These are phyloP conservation scores for Amphiura filiformis DNA, from an alignment of 35 echinoderm and acorn worm genomes.

Conservation along the genomic window DNA sequence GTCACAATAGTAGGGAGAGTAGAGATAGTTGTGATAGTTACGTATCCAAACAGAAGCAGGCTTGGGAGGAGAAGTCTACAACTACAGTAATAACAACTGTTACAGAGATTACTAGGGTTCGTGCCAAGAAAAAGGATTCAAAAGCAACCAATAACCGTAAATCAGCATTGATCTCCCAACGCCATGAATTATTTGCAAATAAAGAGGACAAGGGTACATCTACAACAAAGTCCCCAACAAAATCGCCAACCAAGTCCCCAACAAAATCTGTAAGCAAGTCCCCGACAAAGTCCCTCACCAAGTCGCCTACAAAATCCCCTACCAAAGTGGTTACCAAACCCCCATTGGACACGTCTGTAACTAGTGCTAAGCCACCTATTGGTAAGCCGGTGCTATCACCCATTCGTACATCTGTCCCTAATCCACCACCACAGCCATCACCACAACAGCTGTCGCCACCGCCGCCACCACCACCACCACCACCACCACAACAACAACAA, in stretches of 20 bases:
- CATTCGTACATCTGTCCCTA: not conserved
- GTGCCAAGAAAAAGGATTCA: not conserved
- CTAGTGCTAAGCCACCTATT: not conserved
- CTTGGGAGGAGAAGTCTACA: constrained; percentile 28
- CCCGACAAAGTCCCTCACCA: not conserved
- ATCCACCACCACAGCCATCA: not conserved
- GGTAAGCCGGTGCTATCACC: not conserved
- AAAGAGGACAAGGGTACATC: not conserved
- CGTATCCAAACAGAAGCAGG: constrained; percentile 4
- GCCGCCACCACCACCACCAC: not conserved
- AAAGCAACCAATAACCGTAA: constrained; percentile 8
- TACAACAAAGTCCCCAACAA: not conserved
- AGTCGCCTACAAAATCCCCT: not conserved
- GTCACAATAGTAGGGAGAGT: not conserved
- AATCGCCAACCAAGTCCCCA: not conserved
- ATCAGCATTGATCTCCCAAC: constrained; percentile 23
- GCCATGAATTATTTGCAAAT: not conserved
- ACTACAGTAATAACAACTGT: not conserved
- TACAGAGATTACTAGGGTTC: not conserved
- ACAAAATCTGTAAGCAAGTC: not conserved
- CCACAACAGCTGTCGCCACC: not conserved
- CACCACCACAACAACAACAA: not conserved
- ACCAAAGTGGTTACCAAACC: not conserved
- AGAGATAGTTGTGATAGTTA: not conserved
- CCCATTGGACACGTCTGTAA: not conserved